Conservation (phyloP, 2,888 invertebrate species). For the Drosophila yooni region DNA sequence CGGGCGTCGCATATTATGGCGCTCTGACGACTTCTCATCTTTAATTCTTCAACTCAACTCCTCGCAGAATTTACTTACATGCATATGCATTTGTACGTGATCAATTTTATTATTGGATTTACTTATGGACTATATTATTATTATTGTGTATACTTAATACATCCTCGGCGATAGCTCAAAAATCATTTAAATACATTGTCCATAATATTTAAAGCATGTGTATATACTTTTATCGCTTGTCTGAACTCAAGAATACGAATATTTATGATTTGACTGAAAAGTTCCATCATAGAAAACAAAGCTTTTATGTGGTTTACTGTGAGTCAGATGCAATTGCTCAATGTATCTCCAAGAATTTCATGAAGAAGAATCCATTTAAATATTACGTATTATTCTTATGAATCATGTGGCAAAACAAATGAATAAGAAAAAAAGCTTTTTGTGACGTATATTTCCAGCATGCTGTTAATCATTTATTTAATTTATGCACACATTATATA, state of each 20-base stretch:
- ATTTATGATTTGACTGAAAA: not conserved
- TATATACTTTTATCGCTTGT: not conserved
- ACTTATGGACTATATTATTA: not conserved
- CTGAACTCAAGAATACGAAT: not conserved
- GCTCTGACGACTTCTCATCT: constrained; percentile 14
- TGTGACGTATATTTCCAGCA: not conserved
- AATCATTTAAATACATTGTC: no score
- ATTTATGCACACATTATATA: not conserved
- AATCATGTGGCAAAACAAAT: constrained; percentile 3
- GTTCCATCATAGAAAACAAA: not conserved
- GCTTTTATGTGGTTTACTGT: not conserved
- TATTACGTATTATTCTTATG: not conserved
- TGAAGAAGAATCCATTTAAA: not conserved
- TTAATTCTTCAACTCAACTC: not conserved
- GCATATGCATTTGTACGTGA: not conserved
- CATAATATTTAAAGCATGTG: no score
- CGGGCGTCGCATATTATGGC: constrained; percentile 61
- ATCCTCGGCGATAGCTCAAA: not conserved
- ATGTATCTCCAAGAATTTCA: not conserved
- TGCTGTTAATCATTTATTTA: constrained; percentile 2
- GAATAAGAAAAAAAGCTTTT: constrained; percentile 6
- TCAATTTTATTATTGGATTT: constrained; percentile 2
- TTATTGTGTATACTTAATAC: not conserved
- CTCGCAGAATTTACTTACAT: not conserved
- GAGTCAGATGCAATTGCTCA: not conserved